A percentile compares a stretch with the other conserved stretches of the same genome.
Evolutionary conservation across 2,113 vertebrate species (phyloP).

Genomic region (Neotragus pygmaeus): DNA sequence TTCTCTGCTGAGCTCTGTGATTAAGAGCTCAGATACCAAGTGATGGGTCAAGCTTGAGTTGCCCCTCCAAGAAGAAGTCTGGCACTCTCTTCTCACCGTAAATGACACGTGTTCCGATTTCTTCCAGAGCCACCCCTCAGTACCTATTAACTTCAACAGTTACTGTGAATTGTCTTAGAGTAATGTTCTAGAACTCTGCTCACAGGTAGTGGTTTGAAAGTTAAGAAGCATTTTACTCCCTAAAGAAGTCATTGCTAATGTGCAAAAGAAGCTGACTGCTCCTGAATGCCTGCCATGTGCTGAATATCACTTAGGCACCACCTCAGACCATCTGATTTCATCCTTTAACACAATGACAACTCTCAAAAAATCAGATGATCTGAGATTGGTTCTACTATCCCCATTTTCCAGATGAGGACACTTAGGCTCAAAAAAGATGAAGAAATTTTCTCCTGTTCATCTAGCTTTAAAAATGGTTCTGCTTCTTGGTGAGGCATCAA

Average conservation of each 20-base stretch:
- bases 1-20: neutral
- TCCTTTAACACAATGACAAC: neutral
- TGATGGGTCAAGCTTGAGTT: neutral
- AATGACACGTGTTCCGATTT: neutral
- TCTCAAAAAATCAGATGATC: neutral
- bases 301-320: neutral
- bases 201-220: neutral
- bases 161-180: too few species aligned
- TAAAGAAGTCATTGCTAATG: neutral
- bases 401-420: neutral
- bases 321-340: neutral
- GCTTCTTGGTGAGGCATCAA: neutral
- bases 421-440: neutral
- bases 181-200: neutral
- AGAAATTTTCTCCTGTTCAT: neutral
- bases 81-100: neutral
- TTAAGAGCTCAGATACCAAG: neutral
- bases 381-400: neutral
- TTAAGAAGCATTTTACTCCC: neutral
- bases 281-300: neutral
- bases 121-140: neutral
- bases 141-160: neutral
- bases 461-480: neutral
- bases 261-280: neutral
- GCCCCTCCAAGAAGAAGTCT: too few species aligned